Evolutionary conservation across 2,888 invertebrate genomes (phyloP).

Genomic region (Sinohyriopsis cumingii): DNA sequence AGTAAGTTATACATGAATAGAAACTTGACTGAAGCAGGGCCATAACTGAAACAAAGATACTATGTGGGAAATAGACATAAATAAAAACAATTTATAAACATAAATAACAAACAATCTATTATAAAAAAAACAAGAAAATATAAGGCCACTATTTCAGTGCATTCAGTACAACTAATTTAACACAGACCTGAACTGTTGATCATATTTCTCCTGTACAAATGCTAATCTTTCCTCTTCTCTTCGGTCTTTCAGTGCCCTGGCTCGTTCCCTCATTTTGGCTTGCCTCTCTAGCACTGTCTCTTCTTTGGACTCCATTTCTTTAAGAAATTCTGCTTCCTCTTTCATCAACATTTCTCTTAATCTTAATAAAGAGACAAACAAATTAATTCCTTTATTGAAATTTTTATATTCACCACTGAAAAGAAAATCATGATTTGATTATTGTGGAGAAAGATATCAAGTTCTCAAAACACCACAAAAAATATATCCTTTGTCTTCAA

Average conservation of each 20-base stretch:
- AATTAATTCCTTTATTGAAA: not conserved
- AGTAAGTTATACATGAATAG: too few relatives aligned
- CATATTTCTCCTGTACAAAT: constrained; percentile 70
- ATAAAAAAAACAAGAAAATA: too few relatives aligned
- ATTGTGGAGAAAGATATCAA: not conserved
- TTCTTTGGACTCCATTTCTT: constrained; percentile 67
- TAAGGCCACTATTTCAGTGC: too few relatives aligned
- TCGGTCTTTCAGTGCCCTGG: constrained; percentile 67
- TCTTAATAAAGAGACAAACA: constrained; percentile 34
- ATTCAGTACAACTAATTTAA: not conserved
- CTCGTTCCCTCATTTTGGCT: constrained; percentile 70
- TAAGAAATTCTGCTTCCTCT: constrained; percentile 63
- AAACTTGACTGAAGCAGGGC: too few relatives aligned
- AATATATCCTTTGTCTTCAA: not conserved
- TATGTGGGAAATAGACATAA: too few relatives aligned
- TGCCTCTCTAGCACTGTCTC: constrained; percentile 70
- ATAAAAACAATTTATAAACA: too few relatives aligned
- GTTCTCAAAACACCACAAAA: not conserved
- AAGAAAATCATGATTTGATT: not conserved
- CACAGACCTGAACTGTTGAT: constrained; percentile 70
- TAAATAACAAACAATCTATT: too few relatives aligned
- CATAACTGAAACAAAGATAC: too few relatives aligned
- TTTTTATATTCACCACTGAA: not conserved
- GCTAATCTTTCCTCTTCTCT: constrained; percentile 66
- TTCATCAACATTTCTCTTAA: constrained; percentile 56